These are phyloP conservation scores for Channa argus DNA, from an alignment of 2,113 vertebrate genomes.

Conservation along the genomic window DNA sequence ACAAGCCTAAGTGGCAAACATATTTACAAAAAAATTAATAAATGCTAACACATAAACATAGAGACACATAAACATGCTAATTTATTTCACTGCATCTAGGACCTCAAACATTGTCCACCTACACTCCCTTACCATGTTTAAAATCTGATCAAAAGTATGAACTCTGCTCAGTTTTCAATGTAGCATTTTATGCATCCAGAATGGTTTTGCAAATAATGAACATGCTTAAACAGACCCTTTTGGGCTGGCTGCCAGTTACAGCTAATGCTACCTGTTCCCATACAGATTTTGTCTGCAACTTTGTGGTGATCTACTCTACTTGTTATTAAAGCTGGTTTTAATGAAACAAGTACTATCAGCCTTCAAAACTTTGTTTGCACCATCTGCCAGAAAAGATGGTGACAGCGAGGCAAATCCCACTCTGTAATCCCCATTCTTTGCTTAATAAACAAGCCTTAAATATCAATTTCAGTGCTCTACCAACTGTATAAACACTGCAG, in stretches of 20 bases:
- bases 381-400: background rate
- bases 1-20: background rate
- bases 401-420: background rate
- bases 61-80: background rate
- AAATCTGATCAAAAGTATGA: background rate
- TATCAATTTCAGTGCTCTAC: background rate
- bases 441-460: background rate
- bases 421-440: background rate
- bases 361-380: conserved; percentile 1
- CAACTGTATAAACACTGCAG: background rate
- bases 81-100: background rate
- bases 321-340: background rate
- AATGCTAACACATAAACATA: background rate
- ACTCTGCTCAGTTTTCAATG: conserved; percentile 11
- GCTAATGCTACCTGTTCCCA: conserved; percentile 1
- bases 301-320: conserved; percentile 5
- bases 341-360: background rate
- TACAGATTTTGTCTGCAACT: conserved; percentile 11
- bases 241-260: conserved; percentile 4
- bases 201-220: conserved; percentile 1
- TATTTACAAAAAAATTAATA: background rate
- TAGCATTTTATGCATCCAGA: background rate
- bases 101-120: background rate
- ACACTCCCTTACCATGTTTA: background rate
- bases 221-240: background rate